Conservation (phyloP, 2,113 vertebrate genomes). For the Indicator indicator region DNA sequence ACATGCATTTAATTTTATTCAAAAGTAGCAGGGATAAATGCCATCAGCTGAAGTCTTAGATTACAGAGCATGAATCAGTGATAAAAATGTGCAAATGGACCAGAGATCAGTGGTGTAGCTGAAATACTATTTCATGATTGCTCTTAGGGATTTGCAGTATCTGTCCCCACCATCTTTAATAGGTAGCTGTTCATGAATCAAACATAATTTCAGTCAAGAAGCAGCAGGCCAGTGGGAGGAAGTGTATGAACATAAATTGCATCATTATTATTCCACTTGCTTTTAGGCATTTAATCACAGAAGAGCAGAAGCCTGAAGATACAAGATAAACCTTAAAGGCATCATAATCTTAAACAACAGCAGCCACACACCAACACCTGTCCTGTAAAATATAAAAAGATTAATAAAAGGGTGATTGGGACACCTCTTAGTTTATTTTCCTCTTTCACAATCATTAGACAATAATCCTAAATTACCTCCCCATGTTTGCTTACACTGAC, state of each 20-base stretch:
- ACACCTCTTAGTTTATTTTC: neutral
- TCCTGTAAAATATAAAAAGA: neutral
- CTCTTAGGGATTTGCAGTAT: slow-evolving; percentile 41
- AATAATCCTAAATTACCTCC: neutral
- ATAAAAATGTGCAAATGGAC: slow-evolving; percentile 54
- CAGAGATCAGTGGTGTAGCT: slow-evolving; percentile 20
- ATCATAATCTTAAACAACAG: slow-evolving; percentile 1
- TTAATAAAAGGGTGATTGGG: neutral
- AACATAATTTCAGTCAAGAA: slow-evolving; percentile 46
- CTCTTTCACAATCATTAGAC: neutral
- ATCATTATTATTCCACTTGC: slow-evolving; percentile 48
- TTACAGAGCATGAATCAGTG: slow-evolving; percentile 29
- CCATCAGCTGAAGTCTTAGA: neutral
- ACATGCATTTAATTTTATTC: neutral
- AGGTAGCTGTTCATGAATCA: slow-evolving; percentile 49
- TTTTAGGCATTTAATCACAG: slow-evolving; percentile 41
- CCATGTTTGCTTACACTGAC: neutral
- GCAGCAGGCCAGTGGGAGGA: slow-evolving; percentile 42
- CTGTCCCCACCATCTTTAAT: slow-evolving; percentile 12
- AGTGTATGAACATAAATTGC: slow-evolving; percentile 41
- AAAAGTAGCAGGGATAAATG: slow-evolving; percentile 5
- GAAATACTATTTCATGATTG: slow-evolving; percentile 12
- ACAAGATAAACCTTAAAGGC: slow-evolving; percentile 31
- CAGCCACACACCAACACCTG: neutral
- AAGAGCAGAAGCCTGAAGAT: slow-evolving; percentile 24